These are phyloP conservation scores for Mactromeris polynyma DNA, from an alignment of 2,888 invertebrate genomes.

Conservation along the genomic window DNA sequence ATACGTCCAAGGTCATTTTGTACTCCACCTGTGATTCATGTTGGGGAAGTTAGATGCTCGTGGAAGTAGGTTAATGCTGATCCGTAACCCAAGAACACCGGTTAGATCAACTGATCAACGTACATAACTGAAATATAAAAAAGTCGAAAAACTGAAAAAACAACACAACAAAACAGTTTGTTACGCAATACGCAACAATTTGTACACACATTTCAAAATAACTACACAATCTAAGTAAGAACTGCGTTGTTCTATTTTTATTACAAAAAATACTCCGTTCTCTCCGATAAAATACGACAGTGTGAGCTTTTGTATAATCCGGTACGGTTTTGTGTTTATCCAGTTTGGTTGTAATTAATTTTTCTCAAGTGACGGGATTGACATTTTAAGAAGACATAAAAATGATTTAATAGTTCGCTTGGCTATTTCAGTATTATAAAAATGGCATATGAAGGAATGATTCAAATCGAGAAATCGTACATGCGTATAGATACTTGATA, in stretches of 20 bases:
- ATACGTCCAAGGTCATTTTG: too few relatives aligned
- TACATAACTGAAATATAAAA: too few relatives aligned
- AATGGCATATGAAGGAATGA: slow-evolving; percentile 34
- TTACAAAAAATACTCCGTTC: background rate
- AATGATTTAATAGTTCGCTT: slow-evolving; percentile 55
- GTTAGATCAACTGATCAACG: too few relatives aligned
- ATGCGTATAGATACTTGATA: slow-evolving; percentile 16
- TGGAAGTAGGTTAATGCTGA: too few relatives aligned
- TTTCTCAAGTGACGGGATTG: slow-evolving; percentile 48
- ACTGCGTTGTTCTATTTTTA: background rate
- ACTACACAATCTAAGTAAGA: background rate
- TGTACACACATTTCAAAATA: too few relatives aligned
- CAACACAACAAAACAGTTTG: too few relatives aligned
- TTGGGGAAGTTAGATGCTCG: too few relatives aligned
- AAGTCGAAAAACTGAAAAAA: too few relatives aligned
- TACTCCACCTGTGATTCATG: too few relatives aligned
- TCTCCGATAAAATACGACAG: slow-evolving; percentile 19
- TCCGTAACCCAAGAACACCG: too few relatives aligned
- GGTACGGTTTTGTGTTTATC: slow-evolving; percentile 34
- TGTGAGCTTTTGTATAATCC: slow-evolving; percentile 20
- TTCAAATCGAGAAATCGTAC: slow-evolving; percentile 14
- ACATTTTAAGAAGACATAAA: slow-evolving; percentile 50
- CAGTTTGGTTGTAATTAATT: slow-evolving; percentile 46
- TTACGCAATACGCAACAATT: too few relatives aligned
- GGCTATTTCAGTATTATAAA: slow-evolving; percentile 24